phyloP scores from a whole-genome alignment of 2,888 invertebrate genomes.

The Lysandra coridon region DNA sequence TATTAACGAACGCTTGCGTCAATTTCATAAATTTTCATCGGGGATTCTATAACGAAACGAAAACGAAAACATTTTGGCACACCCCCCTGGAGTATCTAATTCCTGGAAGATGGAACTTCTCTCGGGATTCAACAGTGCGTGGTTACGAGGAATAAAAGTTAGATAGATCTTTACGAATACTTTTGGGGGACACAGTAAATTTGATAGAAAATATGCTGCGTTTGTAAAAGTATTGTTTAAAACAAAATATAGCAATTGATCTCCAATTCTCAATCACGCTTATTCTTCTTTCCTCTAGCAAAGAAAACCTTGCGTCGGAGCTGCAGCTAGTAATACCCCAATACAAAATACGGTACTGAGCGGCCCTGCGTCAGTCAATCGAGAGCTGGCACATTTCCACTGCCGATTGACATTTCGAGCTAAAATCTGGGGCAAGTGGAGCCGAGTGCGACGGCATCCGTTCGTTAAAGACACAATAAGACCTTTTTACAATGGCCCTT shows the following conservation, averaged over 20 bases:
- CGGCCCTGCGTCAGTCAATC: not conserved
- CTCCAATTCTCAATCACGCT: not conserved
- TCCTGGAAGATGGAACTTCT: not conserved
- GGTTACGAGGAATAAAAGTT: not conserved
- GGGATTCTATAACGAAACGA: no score
- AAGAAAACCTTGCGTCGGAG: not conserved
- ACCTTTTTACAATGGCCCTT: not conserved
- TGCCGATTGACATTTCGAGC: slow-evolving; percentile 27
- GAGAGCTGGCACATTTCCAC: slow-evolving; percentile 25
- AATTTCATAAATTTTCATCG: no score
- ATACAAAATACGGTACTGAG: not conserved
- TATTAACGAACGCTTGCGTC: no score
- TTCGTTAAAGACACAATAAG: slow-evolving; percentile 30
- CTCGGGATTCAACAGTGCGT: not conserved
- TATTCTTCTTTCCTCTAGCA: not conserved
- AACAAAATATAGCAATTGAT: no score
- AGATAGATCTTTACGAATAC: not conserved
- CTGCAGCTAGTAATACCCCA: not conserved
- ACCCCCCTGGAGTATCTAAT: not conserved
- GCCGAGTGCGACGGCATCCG: slow-evolving; percentile 21
- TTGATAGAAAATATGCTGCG: no score
- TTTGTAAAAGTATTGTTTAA: no score
- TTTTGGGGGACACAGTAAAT: no score
- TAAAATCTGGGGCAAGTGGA: slow-evolving; percentile 31
- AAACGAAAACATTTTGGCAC: no score